Base-by-base conservation (phyloP, 2,888 invertebrate species). In the Caenorhabditis panamensis region DNA sequence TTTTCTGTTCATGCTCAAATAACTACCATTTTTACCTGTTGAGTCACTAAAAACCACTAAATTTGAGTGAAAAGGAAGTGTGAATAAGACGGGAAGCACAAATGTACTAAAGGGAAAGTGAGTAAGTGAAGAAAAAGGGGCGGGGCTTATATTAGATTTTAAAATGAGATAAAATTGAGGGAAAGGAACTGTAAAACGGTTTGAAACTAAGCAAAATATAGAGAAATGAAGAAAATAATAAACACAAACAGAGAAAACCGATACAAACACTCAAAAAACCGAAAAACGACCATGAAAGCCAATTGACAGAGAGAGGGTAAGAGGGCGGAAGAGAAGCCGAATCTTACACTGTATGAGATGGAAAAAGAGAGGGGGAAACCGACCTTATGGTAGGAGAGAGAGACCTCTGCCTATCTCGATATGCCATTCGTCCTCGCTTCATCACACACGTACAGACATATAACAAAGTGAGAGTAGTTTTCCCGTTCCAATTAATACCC, bases 321-420 rank as follows among this genome's bases (percentile, higher is more conserved):
- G 68, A 59, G 59, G 20, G 28, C 58, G 26, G 31, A 31, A 58
- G 66, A 54, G 37, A 36, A 36, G 9, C 36, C 26, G 62, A 24
- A 58, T 20, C 54, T 64, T 66, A 41, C 41, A 41, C 41, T 54
- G 31, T 44, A 51, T 41, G 56, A 67, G 67, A 26, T 53, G 44
- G 41, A 41, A 44, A 4, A 20, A n/a, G 47, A 47, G 36, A 56
- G 56, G 67, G 67, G 67, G 44, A 67, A 69, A 69, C 47, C 47
- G 47, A 47, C 47, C 47, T 47, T 47, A 47, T 47, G 47, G 47
- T 47, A 56, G 67, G 58, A 24, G 44, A 11, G 20, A 44, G 31
- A 16, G 28, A 28, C 37, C 13, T 69, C 51, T 69, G 36, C 36
- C 31, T 63, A 31, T 49, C 36, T 63, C n/a, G n/a, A n/a, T n/a